A percentile compares a stretch with the other conserved stretches of the same genome.
These are phyloP conservation scores for Petromus typicus DNA, from an alignment of 2,113 vertebrate species.

Conservation along the genomic window DNA sequence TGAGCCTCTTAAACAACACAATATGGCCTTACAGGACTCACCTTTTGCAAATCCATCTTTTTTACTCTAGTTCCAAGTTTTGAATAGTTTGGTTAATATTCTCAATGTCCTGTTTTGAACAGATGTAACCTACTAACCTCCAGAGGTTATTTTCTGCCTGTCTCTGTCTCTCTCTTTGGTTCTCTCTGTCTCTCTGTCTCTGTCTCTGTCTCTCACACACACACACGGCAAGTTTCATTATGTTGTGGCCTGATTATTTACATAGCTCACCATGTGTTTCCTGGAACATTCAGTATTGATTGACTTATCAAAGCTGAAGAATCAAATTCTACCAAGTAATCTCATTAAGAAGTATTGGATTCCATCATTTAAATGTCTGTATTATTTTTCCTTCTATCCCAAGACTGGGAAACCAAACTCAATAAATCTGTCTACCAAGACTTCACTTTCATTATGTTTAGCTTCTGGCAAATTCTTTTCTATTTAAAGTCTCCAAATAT, in stretches of 20 bases:
- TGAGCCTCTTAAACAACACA: not conserved
- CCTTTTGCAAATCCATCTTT: not conserved
- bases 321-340: conserved; percentile 47
- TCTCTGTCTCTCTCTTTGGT: no score
- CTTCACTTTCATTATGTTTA: not conserved
- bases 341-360: conserved; percentile 53
- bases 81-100: conserved; percentile 26
- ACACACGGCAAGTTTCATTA: not conserved
- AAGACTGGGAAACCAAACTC: conserved; percentile 13
- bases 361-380: conserved; percentile 43
- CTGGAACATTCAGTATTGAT: conserved; percentile 34
- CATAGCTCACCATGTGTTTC: not conserved
- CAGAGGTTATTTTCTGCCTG: conserved; percentile 49
- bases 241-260: conserved; percentile 32
- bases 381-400: conserved; percentile 17
- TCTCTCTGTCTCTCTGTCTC: fast-evolving
- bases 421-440: not conserved
- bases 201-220: not conserved
- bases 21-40: not conserved
- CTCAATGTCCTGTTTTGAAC: not conserved
- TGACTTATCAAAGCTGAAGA: not conserved
- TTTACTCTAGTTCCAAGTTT: conserved; percentile 50
- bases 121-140: conserved; percentile 46
- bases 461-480: conserved; percentile 15
- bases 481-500: not conserved